Conservation (phyloP, 2,888 invertebrate species). For the Ophioninae sp. region DNA sequence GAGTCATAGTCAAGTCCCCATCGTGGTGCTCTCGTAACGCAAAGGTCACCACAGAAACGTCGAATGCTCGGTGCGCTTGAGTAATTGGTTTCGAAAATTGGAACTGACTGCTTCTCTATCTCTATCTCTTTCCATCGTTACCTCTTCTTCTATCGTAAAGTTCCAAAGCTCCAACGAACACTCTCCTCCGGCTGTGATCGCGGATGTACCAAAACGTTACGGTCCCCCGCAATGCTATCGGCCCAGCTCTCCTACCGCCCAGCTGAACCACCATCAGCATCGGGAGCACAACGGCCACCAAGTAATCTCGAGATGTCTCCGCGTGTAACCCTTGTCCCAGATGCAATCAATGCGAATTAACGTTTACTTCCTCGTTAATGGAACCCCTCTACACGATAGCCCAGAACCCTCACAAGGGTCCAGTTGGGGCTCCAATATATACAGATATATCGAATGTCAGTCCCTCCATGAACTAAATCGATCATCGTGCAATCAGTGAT, state of each 20-base stretch:
- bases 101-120: slow-evolving; percentile 64
- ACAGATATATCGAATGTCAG: background rate
- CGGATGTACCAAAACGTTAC: slow-evolving; percentile 20
- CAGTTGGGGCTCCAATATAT: slow-evolving; percentile 5
- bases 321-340: slow-evolving; percentile 55
- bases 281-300: slow-evolving; percentile 49
- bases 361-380: slow-evolving; percentile 67
- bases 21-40: slow-evolving; percentile 34
- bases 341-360: slow-evolving; percentile 71
- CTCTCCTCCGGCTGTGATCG: slow-evolving; percentile 28
- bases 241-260: slow-evolving; percentile 6
- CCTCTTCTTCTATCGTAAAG: background rate
- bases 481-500: slow-evolving; percentile 43
- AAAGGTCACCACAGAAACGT: slow-evolving; percentile 58
- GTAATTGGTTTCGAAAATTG: slow-evolving; percentile 72
- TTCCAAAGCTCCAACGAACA: slow-evolving; percentile 53
- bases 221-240: slow-evolving; percentile 2
- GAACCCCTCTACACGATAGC: slow-evolving; percentile 15
- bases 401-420: slow-evolving; percentile 25
- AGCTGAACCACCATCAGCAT: slow-evolving; percentile 56
- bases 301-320: slow-evolving; percentile 62
- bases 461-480: slow-evolving; percentile 4
- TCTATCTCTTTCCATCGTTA: background rate
- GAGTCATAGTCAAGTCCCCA: slow-evolving; percentile 10
- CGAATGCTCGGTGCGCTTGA: slow-evolving; percentile 59